Base-by-base conservation (phyloP, 2,113 vertebrate species). In the Atractosteus spatula region DNA sequence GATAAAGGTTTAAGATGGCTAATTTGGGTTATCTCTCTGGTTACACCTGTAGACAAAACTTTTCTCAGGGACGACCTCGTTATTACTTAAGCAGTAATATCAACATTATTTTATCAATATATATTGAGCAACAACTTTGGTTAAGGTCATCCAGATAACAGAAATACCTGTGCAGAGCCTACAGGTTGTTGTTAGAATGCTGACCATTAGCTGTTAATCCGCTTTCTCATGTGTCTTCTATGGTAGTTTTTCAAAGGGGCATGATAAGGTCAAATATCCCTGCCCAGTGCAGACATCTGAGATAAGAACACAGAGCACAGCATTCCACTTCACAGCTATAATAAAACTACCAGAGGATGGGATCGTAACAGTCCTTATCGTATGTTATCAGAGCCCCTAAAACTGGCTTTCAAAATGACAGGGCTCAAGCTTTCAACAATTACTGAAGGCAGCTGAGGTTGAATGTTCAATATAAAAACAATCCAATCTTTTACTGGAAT, bases 361-460 rank as follows among this genome's bases (percentile, higher is more conserved):
- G 43, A 41, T 12, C 13, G 17, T 51, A 3, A 16, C 57, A 41
- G 67, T 62, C 68, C 65, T 8, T 3, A 7, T 10, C 3, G 29
- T 29, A 2, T 68, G 66, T 62, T 62, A 68, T 73, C 68, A 67
- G 55, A 73, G 43, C n/a, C 44, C 43, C 10, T 55, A 73, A 73
- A 66, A 62, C 70, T 59, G 41, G 57, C 56, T 42, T 51, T 51
- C 4, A n/a, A 42, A 41, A 16, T 14, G 8, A 51, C 7, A n/a
- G n/a, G 14, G 47, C 11, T 14, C 7, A 72, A 44, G 54, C 8
- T 65, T 62, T 62, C 17, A 4, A 2, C 55, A 1, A 3, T 14
- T 7, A 12, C 12, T 12, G 43, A 44, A 51, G 17, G 14, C 45
- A 10, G 16, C 3, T 44, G 43, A 65, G 43, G 71, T 59, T 55